Evolutionary conservation across 1,140 invertebrate species (phyloP).

Genomic region (Melipona quadrifasciata): DNA sequence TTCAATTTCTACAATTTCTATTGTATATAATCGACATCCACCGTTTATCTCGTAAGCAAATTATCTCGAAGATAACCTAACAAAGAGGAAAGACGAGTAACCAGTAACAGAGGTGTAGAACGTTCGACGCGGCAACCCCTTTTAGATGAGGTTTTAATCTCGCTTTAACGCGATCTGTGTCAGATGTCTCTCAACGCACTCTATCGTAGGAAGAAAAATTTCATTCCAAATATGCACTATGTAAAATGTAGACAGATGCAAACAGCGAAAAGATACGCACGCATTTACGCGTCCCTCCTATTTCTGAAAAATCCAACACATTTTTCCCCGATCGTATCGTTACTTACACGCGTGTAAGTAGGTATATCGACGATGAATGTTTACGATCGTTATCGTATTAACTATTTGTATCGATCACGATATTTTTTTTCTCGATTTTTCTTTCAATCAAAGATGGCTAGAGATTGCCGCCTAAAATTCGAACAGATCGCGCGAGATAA

Average conservation of each 20-base stretch:
- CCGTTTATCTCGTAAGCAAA: background rate
- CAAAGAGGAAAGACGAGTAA: background rate
- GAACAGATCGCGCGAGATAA: background rate
- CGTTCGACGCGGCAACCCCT: too few species aligned
- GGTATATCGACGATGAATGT: background rate
- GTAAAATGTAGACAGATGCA: too few species aligned
- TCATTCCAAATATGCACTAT: background rate
- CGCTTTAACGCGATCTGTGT: background rate
- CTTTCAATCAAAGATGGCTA: background rate
- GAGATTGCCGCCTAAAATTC: background rate
- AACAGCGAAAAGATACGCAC: background rate
- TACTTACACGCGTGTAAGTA: background rate
- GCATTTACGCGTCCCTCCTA: background rate
- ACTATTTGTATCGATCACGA: background rate
- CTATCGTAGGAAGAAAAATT: background rate
- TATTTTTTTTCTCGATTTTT: background rate
- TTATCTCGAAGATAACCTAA: background rate
- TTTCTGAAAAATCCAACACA: background rate
- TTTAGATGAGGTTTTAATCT: background rate
- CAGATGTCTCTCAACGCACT: too few species aligned
- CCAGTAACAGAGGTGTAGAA: background rate
- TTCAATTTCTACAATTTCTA: background rate
- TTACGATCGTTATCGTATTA: conserved; percentile 1
- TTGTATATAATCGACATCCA: background rate
- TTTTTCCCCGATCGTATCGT: background rate